phyloP scores from a whole-genome alignment of 2,888 invertebrate genomes.

The Tolmerus cingulatus region DNA sequence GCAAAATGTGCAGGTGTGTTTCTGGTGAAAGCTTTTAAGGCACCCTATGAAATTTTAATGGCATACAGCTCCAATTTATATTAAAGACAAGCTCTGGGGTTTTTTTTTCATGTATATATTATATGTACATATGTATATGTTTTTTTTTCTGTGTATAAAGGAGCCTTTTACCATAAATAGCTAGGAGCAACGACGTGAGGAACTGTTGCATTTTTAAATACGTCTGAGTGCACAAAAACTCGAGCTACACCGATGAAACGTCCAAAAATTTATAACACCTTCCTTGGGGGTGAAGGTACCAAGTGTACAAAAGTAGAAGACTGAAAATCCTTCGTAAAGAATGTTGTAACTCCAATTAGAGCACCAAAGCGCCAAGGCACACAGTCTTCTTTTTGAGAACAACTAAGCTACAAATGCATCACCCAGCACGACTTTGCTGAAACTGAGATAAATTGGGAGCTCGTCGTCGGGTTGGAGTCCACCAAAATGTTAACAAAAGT shows the following conservation, averaged over 20 bases:
- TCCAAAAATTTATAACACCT: background rate
- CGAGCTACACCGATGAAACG: background rate
- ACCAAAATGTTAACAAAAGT: background rate
- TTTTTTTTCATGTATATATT: background rate
- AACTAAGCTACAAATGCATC: slow-evolving; percentile 7
- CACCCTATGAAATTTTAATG: background rate
- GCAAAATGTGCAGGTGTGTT: slow-evolving; percentile 20
- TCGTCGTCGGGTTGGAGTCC: background rate
- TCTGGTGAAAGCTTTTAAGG: background rate
- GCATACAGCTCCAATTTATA: background rate
- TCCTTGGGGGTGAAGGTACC: background rate
- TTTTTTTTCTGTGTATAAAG: background rate
- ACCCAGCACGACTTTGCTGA: background rate
- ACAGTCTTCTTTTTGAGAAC: background rate
- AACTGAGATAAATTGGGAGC: background rate
- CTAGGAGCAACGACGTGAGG: background rate
- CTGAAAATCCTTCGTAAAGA: background rate
- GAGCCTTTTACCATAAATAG: slow-evolving; percentile 20
- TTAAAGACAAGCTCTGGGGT: background rate
- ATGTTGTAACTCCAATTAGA: background rate
- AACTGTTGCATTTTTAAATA: slow-evolving; percentile 16
- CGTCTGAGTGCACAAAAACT: slow-evolving; percentile 14
- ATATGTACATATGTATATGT: background rate
- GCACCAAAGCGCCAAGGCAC: background rate
- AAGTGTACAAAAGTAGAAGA: background rate